Evolutionary conservation across 2,888 invertebrate species (phyloP).

Genomic region (Petrolisthes manimaculis): DNA sequence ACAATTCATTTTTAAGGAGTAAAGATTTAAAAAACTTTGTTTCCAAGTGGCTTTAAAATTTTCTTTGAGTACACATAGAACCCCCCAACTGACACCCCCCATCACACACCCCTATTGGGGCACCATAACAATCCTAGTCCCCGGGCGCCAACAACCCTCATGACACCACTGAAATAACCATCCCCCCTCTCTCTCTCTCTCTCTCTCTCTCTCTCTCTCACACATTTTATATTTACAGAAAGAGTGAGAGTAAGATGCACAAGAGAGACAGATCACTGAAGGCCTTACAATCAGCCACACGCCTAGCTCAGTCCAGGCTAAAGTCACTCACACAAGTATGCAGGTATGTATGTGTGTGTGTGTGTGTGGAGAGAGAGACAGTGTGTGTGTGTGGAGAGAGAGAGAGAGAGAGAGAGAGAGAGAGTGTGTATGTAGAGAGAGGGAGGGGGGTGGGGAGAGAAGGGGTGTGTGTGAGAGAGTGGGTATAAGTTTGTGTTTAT

Average conservation of each 20-base stretch:
- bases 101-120: too few species aligned
- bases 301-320: conserved; percentile 29
- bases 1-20: too few species aligned
- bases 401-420: neutral
- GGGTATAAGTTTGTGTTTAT: neutral
- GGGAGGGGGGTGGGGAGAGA: neutral
- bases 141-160: too few species aligned
- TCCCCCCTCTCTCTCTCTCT: too few species aligned
- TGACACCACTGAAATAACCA: too few species aligned
- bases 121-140: too few species aligned
- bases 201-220: neutral
- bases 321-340: conserved; percentile 40
- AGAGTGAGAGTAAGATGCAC: conserved; percentile 31
- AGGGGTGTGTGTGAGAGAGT: neutral
- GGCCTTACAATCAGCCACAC: conserved; percentile 20
- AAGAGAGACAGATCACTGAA: conserved; percentile 34
- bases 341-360: conserved; percentile 19
- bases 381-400: too few species aligned
- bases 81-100: too few species aligned
- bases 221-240: conserved; percentile 21
- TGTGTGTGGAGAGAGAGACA: too few species aligned
- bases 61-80: too few species aligned
- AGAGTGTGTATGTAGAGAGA: neutral
- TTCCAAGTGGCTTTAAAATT: too few species aligned
- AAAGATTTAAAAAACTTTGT: too few species aligned